Evolutionary conservation across 2,797 vertebrate genomes (phyloP).

Genomic region (Parotocinclus haroldoi): DNA sequence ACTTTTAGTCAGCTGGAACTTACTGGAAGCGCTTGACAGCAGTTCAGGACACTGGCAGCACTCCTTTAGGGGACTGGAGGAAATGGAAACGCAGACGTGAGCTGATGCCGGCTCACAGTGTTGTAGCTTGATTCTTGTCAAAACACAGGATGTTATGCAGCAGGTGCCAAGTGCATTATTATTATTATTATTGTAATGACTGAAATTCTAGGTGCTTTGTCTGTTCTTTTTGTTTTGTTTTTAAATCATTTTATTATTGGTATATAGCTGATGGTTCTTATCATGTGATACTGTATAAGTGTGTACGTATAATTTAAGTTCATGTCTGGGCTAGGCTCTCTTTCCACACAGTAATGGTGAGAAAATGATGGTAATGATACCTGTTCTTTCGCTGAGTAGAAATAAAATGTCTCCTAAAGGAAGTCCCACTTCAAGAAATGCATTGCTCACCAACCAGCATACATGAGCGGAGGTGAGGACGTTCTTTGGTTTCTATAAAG

Average conservation of each 20-base stretch:
- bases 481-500: too few relatives aligned
- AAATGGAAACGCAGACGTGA: not conserved
- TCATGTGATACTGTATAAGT: conserved; percentile 9
- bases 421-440: too few relatives aligned
- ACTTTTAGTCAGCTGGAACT: conserved; percentile 85
- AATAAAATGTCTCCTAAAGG: not conserved
- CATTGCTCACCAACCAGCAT: too few relatives aligned
- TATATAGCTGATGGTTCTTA: conserved; percentile 17
- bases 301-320: conserved; percentile 40
- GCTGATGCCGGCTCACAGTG: conserved; percentile 14
- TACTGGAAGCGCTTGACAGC: conserved; percentile 64
- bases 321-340: too few relatives aligned
- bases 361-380: conserved; percentile 13
- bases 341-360: conserved; percentile 11
- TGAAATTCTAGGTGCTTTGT: conserved; percentile 37
- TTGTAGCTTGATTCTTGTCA: conserved; percentile 12
- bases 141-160: conserved; percentile 6
- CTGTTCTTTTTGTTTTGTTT: conserved; percentile 23
- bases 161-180: conserved; percentile 35
- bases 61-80: conserved; percentile 13
- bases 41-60: conserved; percentile 2
- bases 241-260: conserved; percentile 15
- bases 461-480: too few relatives aligned
- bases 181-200: conserved; percentile 26
- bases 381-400: not conserved